Evolutionary conservation across 1,140 invertebrate species (phyloP), one percentile per base, ranked within the genome.

Genomic region (Drosophila truncata): DNA sequence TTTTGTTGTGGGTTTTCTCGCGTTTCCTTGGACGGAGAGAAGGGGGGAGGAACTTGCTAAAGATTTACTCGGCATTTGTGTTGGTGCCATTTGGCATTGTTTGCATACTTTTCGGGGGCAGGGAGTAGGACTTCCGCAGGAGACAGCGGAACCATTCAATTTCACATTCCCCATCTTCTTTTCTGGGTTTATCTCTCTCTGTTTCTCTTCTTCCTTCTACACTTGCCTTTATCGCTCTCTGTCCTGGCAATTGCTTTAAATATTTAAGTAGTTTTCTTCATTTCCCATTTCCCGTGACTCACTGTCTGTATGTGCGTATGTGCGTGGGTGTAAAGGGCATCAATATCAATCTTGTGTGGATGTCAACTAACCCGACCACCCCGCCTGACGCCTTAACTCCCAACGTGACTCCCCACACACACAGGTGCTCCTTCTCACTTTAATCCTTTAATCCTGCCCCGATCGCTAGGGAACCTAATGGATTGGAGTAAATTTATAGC

Each of bases 191-290:
- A 14, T 23, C 60, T 33, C 3, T 16, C 41, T 42, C 9, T 14
- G n/a, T n/a, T 20, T 2, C 39, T 18, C 16, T 37, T 23, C 23
- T 10, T 35, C 41, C 14, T 4, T 18, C 42, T 16, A 5, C 49
- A 52, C 29, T 50, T 52, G 50, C 29, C 50, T 37, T 54, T 37
- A 55, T 55, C 52, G 52, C 52, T 37, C 52, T 55, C 20, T 41
- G 23, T 27, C 63, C 49, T 47, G 71, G 78, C 82, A 84, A 84
- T 80, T 85, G 82, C 82, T 85, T 85, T 85, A 85, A 85, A 85
- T 85, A 85, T 86, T 85, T 85, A 78, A 85, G 73, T 82, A 85
- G 82, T 86, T 85, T 69, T 66, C 52, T 67, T 63, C 75, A 61
- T 72, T 80, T 80, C 57, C 82, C 64, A 63, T 57, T 50, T 72